phyloP scores from a whole-genome alignment of 2,113 vertebrate genomes.

The Microtus oregoni region DNA sequence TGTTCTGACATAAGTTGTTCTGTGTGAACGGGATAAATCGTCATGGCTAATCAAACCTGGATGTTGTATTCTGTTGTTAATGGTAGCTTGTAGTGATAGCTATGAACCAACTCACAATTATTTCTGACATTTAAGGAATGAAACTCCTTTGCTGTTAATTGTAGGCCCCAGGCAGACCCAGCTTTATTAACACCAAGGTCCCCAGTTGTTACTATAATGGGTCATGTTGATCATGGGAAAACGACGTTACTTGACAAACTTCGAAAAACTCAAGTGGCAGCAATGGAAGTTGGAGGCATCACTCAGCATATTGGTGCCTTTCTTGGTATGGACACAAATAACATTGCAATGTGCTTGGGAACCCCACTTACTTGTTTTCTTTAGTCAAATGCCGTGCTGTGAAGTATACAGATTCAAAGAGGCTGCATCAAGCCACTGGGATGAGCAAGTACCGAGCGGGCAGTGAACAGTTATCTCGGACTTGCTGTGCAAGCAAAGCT shows the following conservation, averaged over 20 bases:
- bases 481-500: neutral
- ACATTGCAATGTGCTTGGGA: slow-evolving; percentile 44
- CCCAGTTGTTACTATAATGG: slow-evolving; percentile 97
- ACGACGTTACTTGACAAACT: slow-evolving; percentile 96
- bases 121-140: slow-evolving; percentile 9
- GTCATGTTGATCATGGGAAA: slow-evolving; percentile 98
- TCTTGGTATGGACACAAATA: slow-evolving; percentile 86
- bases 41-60: neutral
- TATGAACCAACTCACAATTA: slow-evolving; percentile 27
- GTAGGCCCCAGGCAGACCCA: slow-evolving; percentile 91
- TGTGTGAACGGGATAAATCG: neutral
- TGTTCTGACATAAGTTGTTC: neutral
- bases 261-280: slow-evolving; percentile 92
- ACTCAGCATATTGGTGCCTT: slow-evolving; percentile 95
- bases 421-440: neutral
- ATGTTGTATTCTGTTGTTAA: slow-evolving; percentile 50
- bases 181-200: slow-evolving; percentile 87
- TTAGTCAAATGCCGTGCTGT: neutral
- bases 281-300: slow-evolving; percentile 93
- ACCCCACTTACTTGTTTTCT: neutral
- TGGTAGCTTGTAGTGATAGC: slow-evolving; percentile 10
- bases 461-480: slow-evolving; percentile 14
- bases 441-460: neutral
- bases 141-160: slow-evolving; percentile 61
- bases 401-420: neutral